Evolutionary conservation across 2,113 vertebrate species (phyloP).

Genomic region (Phaethornis superciliosus): DNA sequence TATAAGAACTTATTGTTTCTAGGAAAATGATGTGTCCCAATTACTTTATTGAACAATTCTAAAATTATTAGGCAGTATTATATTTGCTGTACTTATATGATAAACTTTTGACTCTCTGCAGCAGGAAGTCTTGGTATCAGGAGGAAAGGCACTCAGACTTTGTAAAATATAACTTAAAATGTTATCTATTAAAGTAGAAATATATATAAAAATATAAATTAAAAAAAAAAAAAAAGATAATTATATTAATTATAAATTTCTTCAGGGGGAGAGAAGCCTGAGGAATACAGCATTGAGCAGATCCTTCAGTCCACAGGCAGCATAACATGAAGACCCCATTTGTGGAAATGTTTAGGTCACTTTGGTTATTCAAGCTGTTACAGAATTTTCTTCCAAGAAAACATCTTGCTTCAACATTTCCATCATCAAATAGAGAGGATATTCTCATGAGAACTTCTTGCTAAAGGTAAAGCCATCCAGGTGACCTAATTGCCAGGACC

Average conservation of each 20-base stretch:
- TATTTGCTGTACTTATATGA: neutral
- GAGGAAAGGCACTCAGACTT: neutral
- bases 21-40: neutral
- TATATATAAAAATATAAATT: too few species aligned
- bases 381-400: neutral
- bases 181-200: neutral
- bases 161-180: neutral
- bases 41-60: neutral
- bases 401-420: accelerated
- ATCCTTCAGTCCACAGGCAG: neutral
- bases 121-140: neutral
- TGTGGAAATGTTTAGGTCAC: neutral
- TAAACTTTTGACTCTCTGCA: neutral
- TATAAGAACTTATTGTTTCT: neutral
- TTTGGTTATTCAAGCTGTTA: neutral
- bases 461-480: neutral
- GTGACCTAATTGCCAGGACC: neutral
- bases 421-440: neutral
- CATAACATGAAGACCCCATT: neutral
- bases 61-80: neutral
- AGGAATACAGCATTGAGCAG: neutral
- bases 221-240: neutral
- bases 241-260: neutral
- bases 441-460: neutral
- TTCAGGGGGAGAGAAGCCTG: neutral